A percentile compares a stretch with the other conserved stretches of the same genome.
Conservation (phyloP, 2,113 vertebrate species). For the Emydocephalus ijimae region DNA sequence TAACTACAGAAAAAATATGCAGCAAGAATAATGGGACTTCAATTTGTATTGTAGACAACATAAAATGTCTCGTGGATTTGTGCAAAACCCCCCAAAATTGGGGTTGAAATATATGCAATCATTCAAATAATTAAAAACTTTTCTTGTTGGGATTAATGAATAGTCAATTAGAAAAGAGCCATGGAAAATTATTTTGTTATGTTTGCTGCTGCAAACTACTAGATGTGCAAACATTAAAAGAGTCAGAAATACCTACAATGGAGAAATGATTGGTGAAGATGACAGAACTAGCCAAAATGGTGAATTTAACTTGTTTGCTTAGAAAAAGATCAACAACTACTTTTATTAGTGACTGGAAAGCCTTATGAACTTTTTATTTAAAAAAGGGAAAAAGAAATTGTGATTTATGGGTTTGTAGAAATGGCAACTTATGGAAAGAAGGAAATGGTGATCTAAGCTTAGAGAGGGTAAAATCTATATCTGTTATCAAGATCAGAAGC, state of each 20-base stretch:
- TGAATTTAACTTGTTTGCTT: not conserved
- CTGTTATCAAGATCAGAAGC: not conserved
- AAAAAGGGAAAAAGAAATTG: not conserved
- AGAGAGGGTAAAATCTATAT: not conserved
- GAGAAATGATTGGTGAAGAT: not conserved
- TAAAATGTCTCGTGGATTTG: not conserved
- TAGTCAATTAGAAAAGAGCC: not conserved
- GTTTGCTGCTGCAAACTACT: not conserved
- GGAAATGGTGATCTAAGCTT: not conserved
- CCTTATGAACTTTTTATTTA: not conserved
- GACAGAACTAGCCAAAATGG: not conserved
- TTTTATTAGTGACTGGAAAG: not conserved
- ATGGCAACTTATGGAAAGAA: not conserved
- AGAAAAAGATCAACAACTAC: not conserved
- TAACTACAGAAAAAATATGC: not conserved
- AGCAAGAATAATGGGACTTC: not conserved
- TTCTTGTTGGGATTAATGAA: not conserved
- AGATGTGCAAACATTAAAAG: not conserved
- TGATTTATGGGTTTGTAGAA: not conserved
- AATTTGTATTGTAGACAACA: not conserved
- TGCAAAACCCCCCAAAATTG: not conserved
- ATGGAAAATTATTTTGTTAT: not conserved
- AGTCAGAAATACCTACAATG: not conserved
- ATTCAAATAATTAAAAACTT: not conserved
- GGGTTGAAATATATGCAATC: not conserved